Base-by-base conservation (phyloP, 2,797 vertebrate species). In the Hipposideros larvatus region DNA sequence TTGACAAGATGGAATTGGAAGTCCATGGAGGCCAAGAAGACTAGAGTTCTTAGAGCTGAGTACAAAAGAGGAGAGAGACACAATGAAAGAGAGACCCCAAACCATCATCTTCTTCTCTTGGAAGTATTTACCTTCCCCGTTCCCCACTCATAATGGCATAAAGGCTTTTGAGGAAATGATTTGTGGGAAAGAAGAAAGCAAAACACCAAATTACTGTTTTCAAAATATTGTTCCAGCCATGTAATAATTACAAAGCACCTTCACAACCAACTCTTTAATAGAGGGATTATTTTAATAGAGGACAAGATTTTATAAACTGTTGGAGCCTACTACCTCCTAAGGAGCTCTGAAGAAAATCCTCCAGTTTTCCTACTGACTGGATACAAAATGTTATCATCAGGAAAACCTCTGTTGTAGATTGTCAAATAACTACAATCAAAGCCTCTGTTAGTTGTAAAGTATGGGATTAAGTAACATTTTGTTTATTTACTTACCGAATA, bases 401-500 rank as follows among this genome's bases (percentile, higher is more conserved):
- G 59, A 59, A 75, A 86, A 87, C 51, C 71, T 21, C 26, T 80
- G 28, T 31, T 63, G 37, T 9, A 28, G 4, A 73, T 79, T 48
- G 86, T 89, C 55, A 80, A 86, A 80, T 31, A 87, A 26, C 68
- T 89, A 31, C 2, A 86, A 70, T 51, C 59, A 87, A 94, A 95
- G 2, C 10, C 19, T 71, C 65, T 24, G 15, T 28, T 89, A 77
- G 21, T 89, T 78, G 74, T 91, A 82, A 92, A 94, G 41, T 70
- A 79, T 65, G 28, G 90, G n/a, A 95, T 88, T 92, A 55, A 93
- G 80, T 90, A 77, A 75, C 28, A 91, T 71, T 86, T 93, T 92
- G 66, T 90, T 93, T 96, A 79, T 93, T 97, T 96, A 85, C n/a
- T 91, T 96, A 87, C 51, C n/a, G 26, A 96, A 95, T 59, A 77